Evolutionary conservation across 2,113 vertebrate genomes (phyloP), one percentile per base, ranked within the genome.

Genomic region (Hoplias malabaricus): DNA sequence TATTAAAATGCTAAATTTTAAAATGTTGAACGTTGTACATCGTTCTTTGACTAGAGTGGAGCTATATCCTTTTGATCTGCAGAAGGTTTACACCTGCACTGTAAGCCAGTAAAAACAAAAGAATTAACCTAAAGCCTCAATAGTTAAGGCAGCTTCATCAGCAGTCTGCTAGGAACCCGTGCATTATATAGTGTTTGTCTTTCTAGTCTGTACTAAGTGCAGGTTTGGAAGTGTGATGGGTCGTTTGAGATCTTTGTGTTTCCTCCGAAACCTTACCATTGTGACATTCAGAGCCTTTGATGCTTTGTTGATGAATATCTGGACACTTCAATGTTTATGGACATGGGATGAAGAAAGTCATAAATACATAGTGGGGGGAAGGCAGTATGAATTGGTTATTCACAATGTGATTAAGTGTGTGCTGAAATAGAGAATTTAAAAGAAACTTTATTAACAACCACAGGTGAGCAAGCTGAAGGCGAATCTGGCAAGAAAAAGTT

Each of bases 41-140:
- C 36, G 12, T 27, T 43, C 25, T 14, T 61, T 59, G 36, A 43
- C 54, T 21, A 53, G 38, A 72, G 48, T 56, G 50, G 21, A 71
- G 4, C 25, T 9, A 57, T 19, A 40, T 23, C 34, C 53, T 42
- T 72, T 72, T 40, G 50, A 59, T 72, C 34, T 59, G 54, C 25
- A 38, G 33, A 59, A 57, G 69, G 8, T 6, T 14, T 54, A 59
- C 56, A 57, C 54, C 54, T 57, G 54, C 25, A 36, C 31, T 21
- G 29, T 50, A 46, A 50, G 68, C 46, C n/a, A 0, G 33, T 50
- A 16, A 69, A 69, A 69, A 48, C 66, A 21, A 69, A 68, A 14
- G 14, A 23, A 29, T n/a, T 68, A 19, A 67, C 11, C 13, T 27
- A 43, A 48, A 48, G 42, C n/a, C 42, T n/a, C 27, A 29, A 48